Conservation (phyloP, 2,113 vertebrate species). For the Crotophaga sulcirostris region DNA sequence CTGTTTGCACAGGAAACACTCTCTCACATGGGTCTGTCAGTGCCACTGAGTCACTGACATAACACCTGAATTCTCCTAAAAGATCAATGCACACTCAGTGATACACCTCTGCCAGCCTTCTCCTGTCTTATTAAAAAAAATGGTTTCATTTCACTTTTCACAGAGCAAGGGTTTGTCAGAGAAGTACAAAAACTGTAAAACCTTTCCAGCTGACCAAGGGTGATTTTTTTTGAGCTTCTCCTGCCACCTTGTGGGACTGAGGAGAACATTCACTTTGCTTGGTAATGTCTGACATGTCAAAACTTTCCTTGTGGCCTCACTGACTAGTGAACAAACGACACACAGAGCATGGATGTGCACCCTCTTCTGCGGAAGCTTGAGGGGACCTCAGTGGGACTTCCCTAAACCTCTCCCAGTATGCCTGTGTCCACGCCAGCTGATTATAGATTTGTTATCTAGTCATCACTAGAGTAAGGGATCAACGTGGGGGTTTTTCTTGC, state of each 20-base stretch:
- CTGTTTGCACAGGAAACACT: constrained; percentile 21
- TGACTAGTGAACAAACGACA: accelerated
- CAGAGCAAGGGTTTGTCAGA: background rate
- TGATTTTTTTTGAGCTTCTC: background rate
- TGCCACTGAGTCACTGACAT: background rate
- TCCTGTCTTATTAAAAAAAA: background rate
- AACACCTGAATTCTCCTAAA: background rate
- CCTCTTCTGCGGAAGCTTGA: background rate
- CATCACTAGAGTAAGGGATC: background rate
- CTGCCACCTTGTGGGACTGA: constrained; percentile 59
- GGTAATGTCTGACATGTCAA: background rate
- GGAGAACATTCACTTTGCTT: background rate
- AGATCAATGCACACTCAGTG: background rate
- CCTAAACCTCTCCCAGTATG: background rate
- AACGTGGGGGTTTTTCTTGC: background rate
- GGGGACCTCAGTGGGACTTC: background rate
- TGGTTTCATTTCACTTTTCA: background rate
- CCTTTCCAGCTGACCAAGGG: background rate
- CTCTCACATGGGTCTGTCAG: background rate
- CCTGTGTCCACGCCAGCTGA: background rate
- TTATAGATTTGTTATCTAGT: accelerated
- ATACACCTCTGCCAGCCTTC: background rate
- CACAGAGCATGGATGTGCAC: background rate
- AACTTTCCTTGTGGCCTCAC: background rate
- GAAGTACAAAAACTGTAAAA: background rate